A percentile compares a stretch with the other conserved stretches of the same genome.
Conservation (phyloP, 2,888 invertebrate genomes). For the Branchellion lobata region DNA sequence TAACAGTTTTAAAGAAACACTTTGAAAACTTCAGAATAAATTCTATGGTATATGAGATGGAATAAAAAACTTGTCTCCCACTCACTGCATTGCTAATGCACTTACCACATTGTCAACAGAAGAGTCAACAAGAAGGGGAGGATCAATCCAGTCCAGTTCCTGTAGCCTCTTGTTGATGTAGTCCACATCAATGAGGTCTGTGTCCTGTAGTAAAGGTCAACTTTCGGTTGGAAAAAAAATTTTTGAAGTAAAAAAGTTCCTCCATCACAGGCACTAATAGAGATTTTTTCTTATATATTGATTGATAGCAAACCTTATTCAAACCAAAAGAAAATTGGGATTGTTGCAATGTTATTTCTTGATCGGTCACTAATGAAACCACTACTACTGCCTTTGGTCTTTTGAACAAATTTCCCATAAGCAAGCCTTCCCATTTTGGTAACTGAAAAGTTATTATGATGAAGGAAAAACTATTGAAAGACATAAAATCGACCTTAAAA, state of each 20-base stretch:
- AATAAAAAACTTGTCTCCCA: too few relatives aligned
- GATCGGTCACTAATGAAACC: conserved; percentile 18
- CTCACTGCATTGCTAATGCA: too few relatives aligned
- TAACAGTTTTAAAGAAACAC: too few relatives aligned
- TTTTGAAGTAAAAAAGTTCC: not conserved
- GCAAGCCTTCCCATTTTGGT: conserved; percentile 38
- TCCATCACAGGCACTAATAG: not conserved
- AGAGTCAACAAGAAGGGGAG: conserved; percentile 58
- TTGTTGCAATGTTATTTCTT: not conserved
- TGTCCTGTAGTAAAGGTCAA: conserved; percentile 23
- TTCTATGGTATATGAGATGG: too few relatives aligned
- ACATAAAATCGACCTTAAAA: too few relatives aligned
- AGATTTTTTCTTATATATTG: too few relatives aligned
- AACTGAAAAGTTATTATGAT: not conserved
- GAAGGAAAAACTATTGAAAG: too few relatives aligned
- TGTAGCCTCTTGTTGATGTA: conserved; percentile 33
- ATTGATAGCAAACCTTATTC: too few relatives aligned
- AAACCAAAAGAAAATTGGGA: too few relatives aligned
- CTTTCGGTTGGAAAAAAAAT: not conserved
- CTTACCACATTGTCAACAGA: conserved; percentile 55
- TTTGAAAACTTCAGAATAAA: too few relatives aligned
- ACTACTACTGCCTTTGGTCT: conserved; percentile 40
- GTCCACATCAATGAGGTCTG: conserved; percentile 12
- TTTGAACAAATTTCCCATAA: conserved; percentile 38
- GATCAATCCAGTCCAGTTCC: conserved; percentile 25